phyloP scores from a whole-genome alignment of 2,888 invertebrate genomes.

The Chrysotoxum bicinctum region DNA sequence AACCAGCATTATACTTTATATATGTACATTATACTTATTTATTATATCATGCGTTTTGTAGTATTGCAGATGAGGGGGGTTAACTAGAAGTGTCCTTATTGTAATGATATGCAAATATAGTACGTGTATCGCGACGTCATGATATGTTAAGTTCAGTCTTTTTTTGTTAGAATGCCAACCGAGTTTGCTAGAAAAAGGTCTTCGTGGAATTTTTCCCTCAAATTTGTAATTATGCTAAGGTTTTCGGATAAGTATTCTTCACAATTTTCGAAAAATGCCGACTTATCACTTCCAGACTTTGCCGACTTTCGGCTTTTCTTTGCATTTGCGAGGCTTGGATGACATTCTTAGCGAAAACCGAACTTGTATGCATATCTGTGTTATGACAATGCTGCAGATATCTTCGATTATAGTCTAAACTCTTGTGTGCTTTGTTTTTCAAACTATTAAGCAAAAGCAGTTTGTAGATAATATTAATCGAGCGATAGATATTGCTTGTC shows the following conservation, averaged over 20 bases:
- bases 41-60: not conserved
- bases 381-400: not conserved
- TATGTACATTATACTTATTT: not conserved
- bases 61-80: not conserved
- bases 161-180: not conserved
- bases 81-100: not conserved
- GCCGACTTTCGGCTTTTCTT: not conserved
- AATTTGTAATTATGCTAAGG: not conserved
- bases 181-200: not conserved
- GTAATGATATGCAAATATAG: not conserved
- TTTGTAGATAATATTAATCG: constrained; percentile 1
- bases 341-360: not conserved
- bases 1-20: not conserved
- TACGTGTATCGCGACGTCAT: too few relatives aligned
- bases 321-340: not conserved
- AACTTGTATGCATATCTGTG: not conserved
- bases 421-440: not conserved
- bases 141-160: not conserved
- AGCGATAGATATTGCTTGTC: not conserved
- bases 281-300: not conserved
- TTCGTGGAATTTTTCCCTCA: not conserved
- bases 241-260: not conserved
- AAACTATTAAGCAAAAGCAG: not conserved
- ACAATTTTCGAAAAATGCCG: not conserved
- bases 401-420: not conserved